Base-by-base conservation (phyloP, 2,797 vertebrate genomes). In the Microhierax caerulescens region DNA sequence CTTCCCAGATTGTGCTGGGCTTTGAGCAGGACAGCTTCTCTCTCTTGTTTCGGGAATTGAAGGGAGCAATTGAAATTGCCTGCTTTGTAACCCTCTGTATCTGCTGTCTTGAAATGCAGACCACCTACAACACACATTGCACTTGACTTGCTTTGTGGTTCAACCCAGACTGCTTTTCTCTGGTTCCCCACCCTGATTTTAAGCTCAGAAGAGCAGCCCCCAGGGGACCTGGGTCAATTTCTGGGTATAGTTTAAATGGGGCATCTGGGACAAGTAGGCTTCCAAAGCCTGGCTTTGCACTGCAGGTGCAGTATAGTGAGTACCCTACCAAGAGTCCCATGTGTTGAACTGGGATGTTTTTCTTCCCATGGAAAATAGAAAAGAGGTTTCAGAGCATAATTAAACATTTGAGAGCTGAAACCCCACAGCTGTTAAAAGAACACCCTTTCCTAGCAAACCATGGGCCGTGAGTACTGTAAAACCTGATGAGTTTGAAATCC, bases 11-110 rank as follows among this genome's bases (percentile, higher is more conserved):
- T 59, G 59, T 16, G 2, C 56, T 83, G 59, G 36, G 14, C 34
- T 90, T 73, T 80, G 47, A 50, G 37, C 37, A 78, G 53, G 23
- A 56, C 2, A 30, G 48, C 41, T 80, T 64, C 27, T 50, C 16
- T 57, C 19, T 78, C 54, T 48, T 1, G 0, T 80, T 73, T 27
- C 0, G 1, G 15, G n/a, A 34, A n/a, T 61, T 0, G 4, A 94
- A 88, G 72, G 34, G 16, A 3, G 4, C 13, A 13, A 39, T 39
- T 39, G 37, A 39, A 39, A 39, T 21, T 80, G 30, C 5, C 47
- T 70, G 7, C 63, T 78, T 65, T 89, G 54, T 59, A 80, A 63
- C 60, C 25, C 1, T 0, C 39, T 39, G 6, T 13, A 15, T 67
- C 68, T 51, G 27, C 43, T 11, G 11, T 53, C 54, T 69, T 68